A percentile compares a stretch with the other conserved stretches of the same genome.
Evolutionary conservation across 2,113 vertebrate genomes (phyloP).

Genomic region (Rhinopithecus roxellana): DNA sequence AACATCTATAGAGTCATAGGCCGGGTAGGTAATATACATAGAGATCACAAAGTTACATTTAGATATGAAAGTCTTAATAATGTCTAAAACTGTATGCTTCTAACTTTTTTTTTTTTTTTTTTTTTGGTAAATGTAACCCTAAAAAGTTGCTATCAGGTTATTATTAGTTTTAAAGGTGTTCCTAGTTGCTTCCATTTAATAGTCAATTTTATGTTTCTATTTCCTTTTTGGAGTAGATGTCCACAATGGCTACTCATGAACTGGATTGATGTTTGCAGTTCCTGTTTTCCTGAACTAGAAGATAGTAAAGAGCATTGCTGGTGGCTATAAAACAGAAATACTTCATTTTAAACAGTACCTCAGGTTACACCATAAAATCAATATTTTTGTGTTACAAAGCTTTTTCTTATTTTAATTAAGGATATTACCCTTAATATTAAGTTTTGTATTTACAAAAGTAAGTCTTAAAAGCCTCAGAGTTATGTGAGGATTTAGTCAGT

Average conservation of each 20-base stretch:
- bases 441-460: neutral
- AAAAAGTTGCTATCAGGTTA: neutral
- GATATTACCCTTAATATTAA: neutral
- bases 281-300: neutral
- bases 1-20: neutral
- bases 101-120: neutral
- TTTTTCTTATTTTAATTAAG: neutral
- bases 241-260: neutral
- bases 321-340: neutral
- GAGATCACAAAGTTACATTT: conserved; percentile 8
- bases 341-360: conserved; percentile 12
- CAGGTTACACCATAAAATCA: neutral
- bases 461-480: neutral
- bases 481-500: neutral
- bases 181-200: neutral
- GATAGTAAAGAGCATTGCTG: neutral
- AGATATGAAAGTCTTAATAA: neutral
- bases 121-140: neutral
- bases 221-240: neutral
- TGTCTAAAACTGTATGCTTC: conserved; percentile 7
- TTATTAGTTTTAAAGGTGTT: neutral
- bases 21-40: neutral
- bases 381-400: neutral
- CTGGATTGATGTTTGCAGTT: neutral
- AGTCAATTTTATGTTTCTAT: conserved; percentile 11